Percentiles rank a stretch among this genome's conserved stretches.
Evolutionary conservation across 2,888 invertebrate genomes (phyloP).

Genomic region (Eudemis profundana): DNA sequence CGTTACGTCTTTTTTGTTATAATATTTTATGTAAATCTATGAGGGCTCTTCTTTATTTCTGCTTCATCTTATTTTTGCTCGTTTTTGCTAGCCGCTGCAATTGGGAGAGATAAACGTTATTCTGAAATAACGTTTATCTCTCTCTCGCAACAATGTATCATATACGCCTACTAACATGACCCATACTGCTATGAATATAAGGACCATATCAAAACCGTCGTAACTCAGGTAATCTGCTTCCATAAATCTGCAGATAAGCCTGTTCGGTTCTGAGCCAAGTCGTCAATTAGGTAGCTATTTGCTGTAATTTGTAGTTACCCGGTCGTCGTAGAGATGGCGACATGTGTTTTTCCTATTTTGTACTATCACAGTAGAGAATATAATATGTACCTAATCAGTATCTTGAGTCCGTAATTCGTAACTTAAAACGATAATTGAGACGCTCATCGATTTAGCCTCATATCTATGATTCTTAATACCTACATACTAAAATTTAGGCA

Average conservation of each 20-base stretch:
- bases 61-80: conserved; percentile 8
- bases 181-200: conserved; percentile 15
- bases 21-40: too few relatives aligned
- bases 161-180: neutral
- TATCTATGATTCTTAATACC: too few relatives aligned
- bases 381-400: conserved; percentile 9
- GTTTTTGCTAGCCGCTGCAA: conserved; percentile 26
- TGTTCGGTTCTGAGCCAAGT: conserved; percentile 9
- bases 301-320: conserved; percentile 36
- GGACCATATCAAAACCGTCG: conserved; percentile 13
- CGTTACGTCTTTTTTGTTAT: too few relatives aligned
- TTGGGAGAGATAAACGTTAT: too few relatives aligned
- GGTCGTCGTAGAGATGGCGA: conserved; percentile 19
- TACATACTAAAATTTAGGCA: too few relatives aligned
- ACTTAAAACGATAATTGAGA: too few relatives aligned
- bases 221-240: conserved; percentile 32
- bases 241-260: conserved; percentile 33
- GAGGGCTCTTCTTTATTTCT: too few relatives aligned
- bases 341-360: conserved; percentile 30
- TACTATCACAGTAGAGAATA: conserved; percentile 12
- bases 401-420: neutral
- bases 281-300: conserved; percentile 42
- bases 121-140: conserved; percentile 34
- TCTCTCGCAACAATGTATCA: conserved; percentile 32
- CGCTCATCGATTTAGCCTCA: too few relatives aligned